Evolutionary conservation across 2,888 invertebrate genomes (phyloP).

Genomic region (Glyphotaelius pellucidus): DNA sequence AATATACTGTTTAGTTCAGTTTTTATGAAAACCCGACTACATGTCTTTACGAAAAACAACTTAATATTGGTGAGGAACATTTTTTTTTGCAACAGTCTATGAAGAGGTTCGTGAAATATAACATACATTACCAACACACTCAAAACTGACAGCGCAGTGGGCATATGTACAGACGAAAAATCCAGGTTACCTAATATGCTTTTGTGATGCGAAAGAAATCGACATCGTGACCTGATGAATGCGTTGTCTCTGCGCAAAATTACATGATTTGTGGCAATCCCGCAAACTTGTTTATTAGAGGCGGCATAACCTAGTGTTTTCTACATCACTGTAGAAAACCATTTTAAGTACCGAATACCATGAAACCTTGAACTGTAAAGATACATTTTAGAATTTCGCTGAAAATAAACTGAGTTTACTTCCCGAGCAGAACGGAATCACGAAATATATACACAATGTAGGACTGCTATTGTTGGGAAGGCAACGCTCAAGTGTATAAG

Average conservation of each 20-base stretch:
- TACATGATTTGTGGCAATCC: neutral
- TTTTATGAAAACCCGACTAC: neutral
- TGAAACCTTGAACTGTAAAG: constrained; percentile 23
- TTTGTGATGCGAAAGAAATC: too few relatives aligned
- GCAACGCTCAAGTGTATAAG: constrained; percentile 26
- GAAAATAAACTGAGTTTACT: constrained; percentile 2
- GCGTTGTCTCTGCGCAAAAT: neutral
- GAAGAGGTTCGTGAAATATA: too few relatives aligned
- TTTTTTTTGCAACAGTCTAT: too few relatives aligned
- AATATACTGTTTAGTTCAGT: neutral
- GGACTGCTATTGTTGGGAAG: constrained; percentile 38
- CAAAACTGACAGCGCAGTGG: neutral
- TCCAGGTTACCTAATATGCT: too few relatives aligned
- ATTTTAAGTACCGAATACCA: constrained; percentile 21
- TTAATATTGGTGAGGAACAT: neutral
- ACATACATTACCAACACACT: neutral
- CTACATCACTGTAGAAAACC: neutral
- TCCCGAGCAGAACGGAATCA: constrained; percentile 2
- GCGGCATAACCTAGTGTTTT: neutral
- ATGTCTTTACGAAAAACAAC: neutral
- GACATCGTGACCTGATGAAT: too few relatives aligned
- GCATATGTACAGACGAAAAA: too few relatives aligned
- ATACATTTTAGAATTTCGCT: neutral
- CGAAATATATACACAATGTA: constrained; percentile 5
- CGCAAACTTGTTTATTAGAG: neutral